Evolutionary conservation across 2,888 invertebrate species (phyloP).

Genomic region (Tryphoninae sp.): DNA sequence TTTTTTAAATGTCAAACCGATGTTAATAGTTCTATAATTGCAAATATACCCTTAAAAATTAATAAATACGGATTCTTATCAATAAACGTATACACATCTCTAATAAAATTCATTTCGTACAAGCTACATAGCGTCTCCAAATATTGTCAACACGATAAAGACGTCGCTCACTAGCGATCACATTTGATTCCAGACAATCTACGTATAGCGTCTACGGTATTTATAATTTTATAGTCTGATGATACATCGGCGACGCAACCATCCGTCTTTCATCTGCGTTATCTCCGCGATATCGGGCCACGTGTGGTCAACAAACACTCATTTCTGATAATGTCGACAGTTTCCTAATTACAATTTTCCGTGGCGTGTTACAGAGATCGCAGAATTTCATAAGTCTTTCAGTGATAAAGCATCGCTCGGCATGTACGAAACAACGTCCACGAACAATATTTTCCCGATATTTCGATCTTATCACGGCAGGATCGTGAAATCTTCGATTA

Average conservation of each 20-base stretch:
- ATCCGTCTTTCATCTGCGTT: slow-evolving; percentile 8
- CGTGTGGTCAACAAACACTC: slow-evolving; percentile 9
- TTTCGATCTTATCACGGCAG: slow-evolving; percentile 7
- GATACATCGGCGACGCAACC: not conserved
- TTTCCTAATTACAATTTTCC: slow-evolving; percentile 34
- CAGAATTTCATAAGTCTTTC: not conserved
- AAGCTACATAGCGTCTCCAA: too few relatives aligned
- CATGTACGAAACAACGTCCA: slow-evolving; percentile 17
- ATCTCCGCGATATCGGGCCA: slow-evolving; percentile 15
- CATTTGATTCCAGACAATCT: not conserved
- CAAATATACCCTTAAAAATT: too few relatives aligned
- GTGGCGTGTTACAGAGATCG: not conserved
- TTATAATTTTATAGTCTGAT: not conserved
- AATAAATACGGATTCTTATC: too few relatives aligned
- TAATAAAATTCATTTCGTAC: too few relatives aligned
- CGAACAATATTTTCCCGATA: not conserved
- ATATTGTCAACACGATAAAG: too few relatives aligned
- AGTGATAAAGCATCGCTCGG: slow-evolving; percentile 21
- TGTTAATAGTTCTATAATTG: too few relatives aligned
- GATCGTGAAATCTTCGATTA: not conserved
- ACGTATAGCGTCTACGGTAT: not conserved
- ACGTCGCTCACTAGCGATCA: not conserved
- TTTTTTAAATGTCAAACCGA: too few relatives aligned
- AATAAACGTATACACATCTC: too few relatives aligned
- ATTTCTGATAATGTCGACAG: not conserved